phyloP scores from a whole-genome alignment of 2,888 invertebrate species.

The Theodoxus fluviatilis region DNA sequence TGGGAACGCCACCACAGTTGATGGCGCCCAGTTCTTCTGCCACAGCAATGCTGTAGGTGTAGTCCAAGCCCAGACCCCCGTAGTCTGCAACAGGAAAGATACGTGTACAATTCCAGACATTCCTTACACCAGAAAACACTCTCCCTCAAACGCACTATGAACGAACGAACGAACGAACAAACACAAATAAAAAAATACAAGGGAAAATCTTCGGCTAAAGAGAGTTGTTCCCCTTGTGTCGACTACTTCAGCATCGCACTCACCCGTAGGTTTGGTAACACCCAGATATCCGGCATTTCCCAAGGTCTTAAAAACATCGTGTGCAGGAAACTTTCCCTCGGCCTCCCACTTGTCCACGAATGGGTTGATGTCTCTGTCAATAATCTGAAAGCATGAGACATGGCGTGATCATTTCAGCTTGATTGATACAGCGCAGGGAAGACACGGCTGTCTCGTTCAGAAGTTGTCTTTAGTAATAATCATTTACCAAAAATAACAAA shows the following conservation, averaged over 20 bases:
- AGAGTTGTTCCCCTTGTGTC: no score
- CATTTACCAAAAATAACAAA: no score
- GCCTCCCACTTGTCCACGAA: slow-evolving; percentile 70
- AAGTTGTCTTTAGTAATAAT: no score
- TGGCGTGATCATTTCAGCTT: neutral
- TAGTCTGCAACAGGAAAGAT: slow-evolving; percentile 68
- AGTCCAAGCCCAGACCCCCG: slow-evolving; percentile 70
- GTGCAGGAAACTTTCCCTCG: slow-evolving; percentile 68
- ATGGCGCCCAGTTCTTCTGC: slow-evolving; percentile 69
- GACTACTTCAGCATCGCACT: slow-evolving; percentile 11
- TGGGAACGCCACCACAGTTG: slow-evolving; percentile 69
- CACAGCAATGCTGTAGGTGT: slow-evolving; percentile 68
- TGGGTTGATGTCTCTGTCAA: slow-evolving; percentile 70
- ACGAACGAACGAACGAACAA: no score
- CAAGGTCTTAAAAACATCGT: slow-evolving; percentile 69
- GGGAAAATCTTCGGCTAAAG: neutral
- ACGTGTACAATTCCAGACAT: no score
- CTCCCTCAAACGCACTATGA: slow-evolving; percentile 11
- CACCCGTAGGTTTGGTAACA: slow-evolving; percentile 68
- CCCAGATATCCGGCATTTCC: slow-evolving; percentile 70
- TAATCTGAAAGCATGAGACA: slow-evolving; percentile 59
- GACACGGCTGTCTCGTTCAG: no score
- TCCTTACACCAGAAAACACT: neutral
- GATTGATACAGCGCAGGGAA: neutral
- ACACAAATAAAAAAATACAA: neutral